These are phyloP conservation scores for Heliconius hewitsoni DNA, from an alignment of 1,140 invertebrate genomes.

Conservation along the genomic window DNA sequence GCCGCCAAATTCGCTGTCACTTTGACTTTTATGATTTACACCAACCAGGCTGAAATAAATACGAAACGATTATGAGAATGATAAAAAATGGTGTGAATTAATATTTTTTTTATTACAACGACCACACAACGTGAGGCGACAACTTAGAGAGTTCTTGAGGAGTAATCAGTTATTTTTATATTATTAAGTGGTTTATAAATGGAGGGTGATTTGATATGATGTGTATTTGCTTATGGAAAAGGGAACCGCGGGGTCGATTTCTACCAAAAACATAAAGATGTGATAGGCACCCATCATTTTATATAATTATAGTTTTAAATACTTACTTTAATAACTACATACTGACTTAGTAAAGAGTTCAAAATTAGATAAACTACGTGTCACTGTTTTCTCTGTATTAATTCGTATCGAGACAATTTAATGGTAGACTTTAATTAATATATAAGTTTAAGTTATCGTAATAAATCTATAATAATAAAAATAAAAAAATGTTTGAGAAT, in stretches of 20 bases:
- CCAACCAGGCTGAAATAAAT: slow-evolving; percentile 1
- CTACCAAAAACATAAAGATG: background rate
- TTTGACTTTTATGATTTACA: slow-evolving; percentile 12
- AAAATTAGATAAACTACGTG: background rate
- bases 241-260: background rate
- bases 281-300: no score
- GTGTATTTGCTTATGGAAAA: background rate
- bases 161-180: slow-evolving; percentile 1
- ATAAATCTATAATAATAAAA: background rate
- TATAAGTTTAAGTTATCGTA: background rate
- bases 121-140: slow-evolving; percentile 8
- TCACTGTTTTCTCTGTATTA: background rate
- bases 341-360: no score
- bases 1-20: slow-evolving; percentile 5
- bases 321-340: no score
- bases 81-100: slow-evolving; percentile 14
- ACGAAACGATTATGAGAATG: background rate
- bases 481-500: background rate
- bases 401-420: background rate
- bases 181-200: slow-evolving; percentile 10
- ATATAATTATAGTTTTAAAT: no score
- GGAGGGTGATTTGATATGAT: background rate
- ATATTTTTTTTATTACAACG: background rate
- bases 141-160: background rate
- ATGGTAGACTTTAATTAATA: background rate